These are phyloP conservation scores for Aphidius gifuensis DNA, from an alignment of 1,140 invertebrate genomes.

Conservation along the genomic window DNA sequence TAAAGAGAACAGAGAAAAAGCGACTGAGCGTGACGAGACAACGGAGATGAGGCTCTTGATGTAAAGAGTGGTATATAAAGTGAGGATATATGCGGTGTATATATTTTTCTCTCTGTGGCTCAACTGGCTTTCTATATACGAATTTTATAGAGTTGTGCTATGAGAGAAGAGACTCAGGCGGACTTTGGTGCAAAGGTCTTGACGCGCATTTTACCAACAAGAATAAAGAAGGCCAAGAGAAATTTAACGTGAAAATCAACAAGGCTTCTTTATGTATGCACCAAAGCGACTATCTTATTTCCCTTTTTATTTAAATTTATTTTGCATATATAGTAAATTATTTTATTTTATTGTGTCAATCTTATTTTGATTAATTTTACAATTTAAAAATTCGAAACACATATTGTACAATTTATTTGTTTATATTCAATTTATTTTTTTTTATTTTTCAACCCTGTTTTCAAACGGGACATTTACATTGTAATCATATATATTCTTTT, in stretches of 20 bases:
- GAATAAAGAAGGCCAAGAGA: slow-evolving; percentile 28
- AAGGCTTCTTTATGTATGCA: slow-evolving; percentile 10
- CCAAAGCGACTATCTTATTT: neutral
- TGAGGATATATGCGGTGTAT: no score
- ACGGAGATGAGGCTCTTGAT: slow-evolving; percentile 14
- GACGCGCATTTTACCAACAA: neutral
- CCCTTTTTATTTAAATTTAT: no score
- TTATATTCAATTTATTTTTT: no score
- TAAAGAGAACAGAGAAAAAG: slow-evolving; percentile 8
- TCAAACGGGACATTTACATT: no score
- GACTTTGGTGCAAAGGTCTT: slow-evolving; percentile 1
- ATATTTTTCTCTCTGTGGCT: no score
- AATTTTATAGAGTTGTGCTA: neutral
- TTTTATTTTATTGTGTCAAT: slow-evolving; percentile 2
- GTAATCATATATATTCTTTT: no score
- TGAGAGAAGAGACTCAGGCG: neutral
- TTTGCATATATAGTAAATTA: neutral
- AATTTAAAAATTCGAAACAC: no score
- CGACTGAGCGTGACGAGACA: slow-evolving; percentile 15
- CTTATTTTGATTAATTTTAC: neutral
- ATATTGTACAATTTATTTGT: no score
- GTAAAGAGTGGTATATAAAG: neutral
- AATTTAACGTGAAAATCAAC: slow-evolving; percentile 21
- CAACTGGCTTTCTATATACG: slow-evolving; percentile 5
- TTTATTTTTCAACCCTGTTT: no score